Conservation (phyloP, 2,888 invertebrate species). For the Protophormia terraenovae region DNA sequence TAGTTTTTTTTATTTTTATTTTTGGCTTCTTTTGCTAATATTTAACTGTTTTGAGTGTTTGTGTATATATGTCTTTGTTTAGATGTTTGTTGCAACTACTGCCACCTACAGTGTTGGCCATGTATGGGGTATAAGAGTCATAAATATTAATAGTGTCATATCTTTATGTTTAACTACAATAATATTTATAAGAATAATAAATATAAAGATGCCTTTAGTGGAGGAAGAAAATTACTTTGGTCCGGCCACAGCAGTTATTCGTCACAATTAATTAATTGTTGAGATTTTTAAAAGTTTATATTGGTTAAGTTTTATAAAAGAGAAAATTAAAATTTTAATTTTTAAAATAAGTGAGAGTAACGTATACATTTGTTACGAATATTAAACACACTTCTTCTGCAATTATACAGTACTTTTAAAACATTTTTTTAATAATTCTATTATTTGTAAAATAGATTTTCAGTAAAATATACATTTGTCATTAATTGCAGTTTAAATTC, state of each 20-base stretch:
- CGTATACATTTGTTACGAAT: background rate
- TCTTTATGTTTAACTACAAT: conserved; percentile 38
- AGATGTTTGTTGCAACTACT: background rate
- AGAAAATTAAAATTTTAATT: background rate
- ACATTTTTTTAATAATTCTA: no score
- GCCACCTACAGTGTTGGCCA: conserved; percentile 56
- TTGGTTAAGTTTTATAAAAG: background rate
- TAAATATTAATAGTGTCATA: conserved; percentile 57
- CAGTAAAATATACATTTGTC: no score
- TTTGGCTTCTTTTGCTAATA: background rate
- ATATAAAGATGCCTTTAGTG: conserved; percentile 35
- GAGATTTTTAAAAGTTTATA: background rate
- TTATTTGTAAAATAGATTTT: no score
- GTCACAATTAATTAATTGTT: conserved; percentile 8
- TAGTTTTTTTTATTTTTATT: background rate
- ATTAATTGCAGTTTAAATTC: no score
- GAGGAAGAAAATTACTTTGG: background rate
- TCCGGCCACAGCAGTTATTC: background rate
- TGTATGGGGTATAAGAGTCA: conserved; percentile 42
- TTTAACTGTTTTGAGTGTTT: conserved; percentile 21
- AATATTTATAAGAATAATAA: conserved; percentile 42
- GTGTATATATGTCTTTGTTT: background rate
- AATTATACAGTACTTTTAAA: no score
- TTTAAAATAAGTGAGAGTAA: background rate
- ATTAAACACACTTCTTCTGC: no score